These are phyloP conservation scores for Cnemophilus loriae DNA, from an alignment of 2,113 vertebrate species.

Conservation along the genomic window DNA sequence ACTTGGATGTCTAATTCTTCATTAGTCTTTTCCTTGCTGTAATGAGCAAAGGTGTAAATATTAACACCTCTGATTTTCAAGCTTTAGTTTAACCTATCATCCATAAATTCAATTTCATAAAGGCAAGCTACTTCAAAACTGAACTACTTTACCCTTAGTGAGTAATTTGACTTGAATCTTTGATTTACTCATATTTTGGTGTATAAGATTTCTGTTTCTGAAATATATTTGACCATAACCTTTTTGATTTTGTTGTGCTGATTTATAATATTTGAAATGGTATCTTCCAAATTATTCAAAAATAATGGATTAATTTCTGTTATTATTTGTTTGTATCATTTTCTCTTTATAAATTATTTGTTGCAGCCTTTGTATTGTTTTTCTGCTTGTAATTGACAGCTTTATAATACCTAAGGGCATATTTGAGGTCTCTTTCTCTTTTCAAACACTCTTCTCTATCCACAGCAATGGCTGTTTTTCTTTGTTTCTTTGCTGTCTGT, in stretches of 20 bases:
- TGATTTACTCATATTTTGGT: conserved; percentile 54
- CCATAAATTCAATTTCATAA: conserved; percentile 57
- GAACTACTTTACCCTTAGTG: background rate
- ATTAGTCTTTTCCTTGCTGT: conserved; percentile 70
- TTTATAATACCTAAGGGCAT: conserved; percentile 71
- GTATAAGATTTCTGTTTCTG: conserved; percentile 11
- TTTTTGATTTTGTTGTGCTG: background rate
- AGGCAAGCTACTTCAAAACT: conserved; percentile 52
- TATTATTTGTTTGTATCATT: conserved; percentile 45
- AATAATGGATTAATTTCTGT: background rate
- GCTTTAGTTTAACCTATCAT: conserved; percentile 56
- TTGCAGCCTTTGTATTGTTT: conserved; percentile 67
- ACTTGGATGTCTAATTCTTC: conserved; percentile 68
- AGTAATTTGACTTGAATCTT: conserved; percentile 27
- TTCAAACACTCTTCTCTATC: conserved; percentile 71
- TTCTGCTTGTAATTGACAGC: conserved; percentile 75
- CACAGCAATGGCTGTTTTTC: conserved; percentile 70
- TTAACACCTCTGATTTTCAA: conserved; percentile 71
- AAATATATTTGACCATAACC: background rate
- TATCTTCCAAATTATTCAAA: background rate
- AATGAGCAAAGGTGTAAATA: conserved; percentile 76
- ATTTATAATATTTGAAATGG: background rate
- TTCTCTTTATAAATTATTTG: conserved; percentile 62
- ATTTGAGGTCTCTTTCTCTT: conserved; percentile 75
- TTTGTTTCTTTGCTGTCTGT: conserved; percentile 79